Evolutionary conservation across 2,797 vertebrate species (phyloP).

Genomic region (Bradypus variegatus): DNA sequence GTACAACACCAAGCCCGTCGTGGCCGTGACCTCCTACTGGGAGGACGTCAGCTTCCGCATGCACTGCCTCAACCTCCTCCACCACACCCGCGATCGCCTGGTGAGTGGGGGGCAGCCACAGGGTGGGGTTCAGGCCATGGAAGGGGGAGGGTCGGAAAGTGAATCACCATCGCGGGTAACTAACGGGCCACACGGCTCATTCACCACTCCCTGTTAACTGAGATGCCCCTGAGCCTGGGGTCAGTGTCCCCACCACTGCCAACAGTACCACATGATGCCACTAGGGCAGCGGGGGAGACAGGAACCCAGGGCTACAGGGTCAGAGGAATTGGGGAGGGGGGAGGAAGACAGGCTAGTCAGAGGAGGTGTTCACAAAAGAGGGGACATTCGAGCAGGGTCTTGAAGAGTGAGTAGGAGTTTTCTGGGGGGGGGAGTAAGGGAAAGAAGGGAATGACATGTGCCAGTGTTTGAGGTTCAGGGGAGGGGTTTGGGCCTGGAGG

Average conservation of each 20-base stretch:
- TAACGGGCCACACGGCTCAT: neutral
- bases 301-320: neutral
- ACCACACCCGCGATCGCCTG: constrained; percentile 55
- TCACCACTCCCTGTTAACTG: neutral
- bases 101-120: constrained; percentile 56
- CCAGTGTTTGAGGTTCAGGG: neutral
- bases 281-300: neutral
- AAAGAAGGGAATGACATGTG: neutral
- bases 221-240: neutral
- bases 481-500: neutral
- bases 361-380: neutral
- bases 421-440: fast-evolving
- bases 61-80: constrained; percentile 67
- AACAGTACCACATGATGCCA: fast-evolving
- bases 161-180: neutral
- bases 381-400: neutral
- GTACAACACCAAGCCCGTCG: constrained; percentile 73
- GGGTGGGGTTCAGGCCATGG: fast-evolving
- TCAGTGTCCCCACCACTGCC: neutral
- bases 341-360: neutral
- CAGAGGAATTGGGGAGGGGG: neutral
- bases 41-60: constrained; percentile 67
- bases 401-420: neutral
- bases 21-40: constrained; percentile 69
- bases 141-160: neutral